Percentiles rank a stretch among this genome's conserved stretches.
phyloP scores from a whole-genome alignment of 2,113 vertebrate species.

The Myxocyprinus asiaticus region DNA sequence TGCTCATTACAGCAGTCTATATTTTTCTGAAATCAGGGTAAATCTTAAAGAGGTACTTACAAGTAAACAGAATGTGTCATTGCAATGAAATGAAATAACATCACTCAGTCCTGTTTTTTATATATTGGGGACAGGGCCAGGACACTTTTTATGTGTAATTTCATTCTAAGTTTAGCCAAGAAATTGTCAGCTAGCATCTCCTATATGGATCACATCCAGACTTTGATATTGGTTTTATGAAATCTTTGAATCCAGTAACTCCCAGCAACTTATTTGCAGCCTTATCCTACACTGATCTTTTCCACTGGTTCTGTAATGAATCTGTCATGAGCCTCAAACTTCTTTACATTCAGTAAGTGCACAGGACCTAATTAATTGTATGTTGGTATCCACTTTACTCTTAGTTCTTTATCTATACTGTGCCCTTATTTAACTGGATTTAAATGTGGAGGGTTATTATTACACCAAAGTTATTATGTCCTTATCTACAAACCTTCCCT shows the following conservation, averaged over 20 bases:
- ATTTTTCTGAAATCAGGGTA: background rate
- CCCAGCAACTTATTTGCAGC: background rate
- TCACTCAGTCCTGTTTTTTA: background rate
- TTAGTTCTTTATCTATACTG: background rate
- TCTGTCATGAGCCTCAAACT: slow-evolving; percentile 9
- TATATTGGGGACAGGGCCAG: slow-evolving; percentile 3
- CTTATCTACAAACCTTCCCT: background rate
- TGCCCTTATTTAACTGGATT: background rate
- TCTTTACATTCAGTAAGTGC: background rate
- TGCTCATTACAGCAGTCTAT: background rate
- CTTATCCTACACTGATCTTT: background rate
- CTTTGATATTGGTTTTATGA: slow-evolving; percentile 21
- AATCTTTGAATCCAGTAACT: slow-evolving; percentile 9
- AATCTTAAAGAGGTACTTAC: background rate
- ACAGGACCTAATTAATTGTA: background rate
- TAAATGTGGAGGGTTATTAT: background rate
- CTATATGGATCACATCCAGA: slow-evolving; percentile 13
- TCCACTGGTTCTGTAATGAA: background rate
- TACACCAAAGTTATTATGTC: background rate
- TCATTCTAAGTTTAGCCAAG: slow-evolving; percentile 18
- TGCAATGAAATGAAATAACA: slow-evolving; percentile 17
- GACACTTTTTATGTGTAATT: slow-evolving; percentile 17
- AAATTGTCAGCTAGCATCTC: slow-evolving; percentile 14
- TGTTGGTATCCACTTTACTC: background rate
- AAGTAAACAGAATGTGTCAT: background rate